These are phyloP conservation scores for Enhydra lutris DNA, from an alignment of 2,113 vertebrate species.

Conservation along the genomic window DNA sequence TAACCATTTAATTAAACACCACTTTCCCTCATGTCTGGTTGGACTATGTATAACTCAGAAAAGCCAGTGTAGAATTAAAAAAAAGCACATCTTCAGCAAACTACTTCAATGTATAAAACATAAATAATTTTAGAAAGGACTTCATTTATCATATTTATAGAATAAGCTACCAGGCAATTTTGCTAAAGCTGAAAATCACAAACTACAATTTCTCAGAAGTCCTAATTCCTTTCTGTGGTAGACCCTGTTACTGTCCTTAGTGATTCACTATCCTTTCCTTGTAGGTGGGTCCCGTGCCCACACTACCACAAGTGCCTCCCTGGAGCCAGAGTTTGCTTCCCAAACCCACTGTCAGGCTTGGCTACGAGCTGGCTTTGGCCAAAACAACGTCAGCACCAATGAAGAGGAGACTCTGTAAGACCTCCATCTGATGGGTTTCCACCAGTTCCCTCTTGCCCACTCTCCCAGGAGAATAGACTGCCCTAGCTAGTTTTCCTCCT, in stretches of 20 bases:
- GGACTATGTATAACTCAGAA: not conserved
- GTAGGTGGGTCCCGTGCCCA: not conserved
- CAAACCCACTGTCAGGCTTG: not conserved
- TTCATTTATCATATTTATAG: conserved; percentile 54
- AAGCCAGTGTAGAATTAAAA: not conserved
- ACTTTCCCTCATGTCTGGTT: not conserved
- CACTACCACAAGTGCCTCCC: not conserved
- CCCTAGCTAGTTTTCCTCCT: not conserved
- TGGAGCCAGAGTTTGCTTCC: not conserved
- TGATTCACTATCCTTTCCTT: not conserved
- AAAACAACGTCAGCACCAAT: not conserved
- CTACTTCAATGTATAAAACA: not conserved
- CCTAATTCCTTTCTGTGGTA: not conserved
- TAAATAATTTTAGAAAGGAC: not conserved
- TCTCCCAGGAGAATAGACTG: not conserved
- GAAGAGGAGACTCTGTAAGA: not conserved
- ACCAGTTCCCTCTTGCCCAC: not conserved
- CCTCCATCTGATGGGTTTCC: not conserved
- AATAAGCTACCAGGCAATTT: conserved; percentile 12
- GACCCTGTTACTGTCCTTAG: not conserved
- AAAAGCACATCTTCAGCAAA: not conserved
- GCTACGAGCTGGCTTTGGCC: not conserved
- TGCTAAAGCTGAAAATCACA: not conserved
- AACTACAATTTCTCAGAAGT: conserved; percentile 19
- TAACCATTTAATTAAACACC: not conserved